Base-by-base conservation (phyloP, 2,113 vertebrate genomes). In the Sardina pilchardus region DNA sequence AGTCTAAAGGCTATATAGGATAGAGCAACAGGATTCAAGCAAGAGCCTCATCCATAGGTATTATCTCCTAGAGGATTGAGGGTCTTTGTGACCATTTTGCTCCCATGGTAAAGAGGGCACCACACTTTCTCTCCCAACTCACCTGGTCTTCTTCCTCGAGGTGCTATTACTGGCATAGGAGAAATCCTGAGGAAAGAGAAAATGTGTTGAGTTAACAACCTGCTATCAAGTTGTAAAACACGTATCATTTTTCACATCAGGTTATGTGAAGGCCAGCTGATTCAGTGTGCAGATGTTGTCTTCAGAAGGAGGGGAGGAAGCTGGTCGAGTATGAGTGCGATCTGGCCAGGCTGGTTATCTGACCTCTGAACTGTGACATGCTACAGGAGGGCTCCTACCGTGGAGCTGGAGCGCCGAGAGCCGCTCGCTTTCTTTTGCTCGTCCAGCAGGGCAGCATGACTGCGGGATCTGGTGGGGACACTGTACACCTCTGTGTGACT, bases 101-200 rank as follows among this genome's bases (percentile, higher is more conserved):
- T 85, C 7, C 8, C 24, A 24, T 36, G 71, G 26, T 78, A 16
- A 39, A 78, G 14, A 78, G 34, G 30, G 34, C 71, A 78, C 30
- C 10, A 16, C 0, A 78, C 71, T 78, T 17, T 34, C 71, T 39
- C 30, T 36, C 71, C 82, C 14, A 82, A 17, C 91, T 92, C 85
- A 96, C 95, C 94, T 90, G 83, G 91, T 94, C 87, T 93, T 94
- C 88, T 94, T 94, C 48, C 89, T 90, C 4, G 84, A 85, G 67
- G 83, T 90, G 82, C 45, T 89, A 17, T 84, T 67, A 10, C 91
- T 92, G 39, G 36, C 88, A 21, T 92, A 91, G 78, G 93, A 87
- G 83, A 92, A 91, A 14, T 95, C 93, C 95, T 95, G 88, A 45
- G 86, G n/a, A 12, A 44, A 81, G 4, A 56, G 24, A 83, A 43